Conservation (phyloP, 2,888 invertebrate genomes). For the Lomographa bimaculata region DNA sequence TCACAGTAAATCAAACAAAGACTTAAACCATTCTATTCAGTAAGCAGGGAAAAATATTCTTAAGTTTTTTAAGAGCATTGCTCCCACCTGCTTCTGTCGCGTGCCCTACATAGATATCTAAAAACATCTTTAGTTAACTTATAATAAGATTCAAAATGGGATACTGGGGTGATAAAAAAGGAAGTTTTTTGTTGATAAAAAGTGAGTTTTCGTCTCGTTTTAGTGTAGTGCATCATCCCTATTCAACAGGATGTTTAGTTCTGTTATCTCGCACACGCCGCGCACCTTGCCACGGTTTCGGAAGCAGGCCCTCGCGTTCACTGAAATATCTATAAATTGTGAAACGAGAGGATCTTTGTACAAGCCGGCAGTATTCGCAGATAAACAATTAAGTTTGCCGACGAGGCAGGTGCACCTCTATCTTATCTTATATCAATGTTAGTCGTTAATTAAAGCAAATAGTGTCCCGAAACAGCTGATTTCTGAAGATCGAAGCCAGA, state of each 20-base stretch:
- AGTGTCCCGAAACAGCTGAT: constrained; percentile 43
- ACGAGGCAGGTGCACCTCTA: constrained; percentile 61
- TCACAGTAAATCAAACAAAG: constrained; percentile 45
- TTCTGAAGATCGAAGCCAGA: constrained; percentile 46
- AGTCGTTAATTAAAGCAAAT: constrained; percentile 68
- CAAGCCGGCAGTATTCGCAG: constrained; percentile 63
- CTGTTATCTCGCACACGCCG: constrained; percentile 79
- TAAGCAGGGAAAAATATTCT: constrained; percentile 68
- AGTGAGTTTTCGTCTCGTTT: constrained; percentile 58
- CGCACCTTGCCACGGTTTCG: constrained; percentile 67
- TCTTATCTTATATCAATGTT: constrained; percentile 67
- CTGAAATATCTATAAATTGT: constrained; percentile 67
- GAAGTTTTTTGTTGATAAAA: constrained; percentile 68
- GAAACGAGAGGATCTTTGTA: constrained; percentile 65
- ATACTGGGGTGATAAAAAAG: constrained; percentile 21
- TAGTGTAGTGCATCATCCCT: constrained; percentile 61
- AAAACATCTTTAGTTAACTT: constrained; percentile 31
- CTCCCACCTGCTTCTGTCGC: constrained; percentile 80
- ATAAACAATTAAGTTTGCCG: constrained; percentile 62
- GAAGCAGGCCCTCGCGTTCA: constrained; percentile 55
- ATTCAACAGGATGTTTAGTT: constrained; percentile 75
- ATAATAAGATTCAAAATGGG: constrained; percentile 30
- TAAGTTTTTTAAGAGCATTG: constrained; percentile 70
- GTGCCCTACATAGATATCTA: constrained; percentile 50
- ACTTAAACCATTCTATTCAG: constrained; percentile 55